Conservation (phyloP, 2,888 invertebrate genomes). For the Eurytoma adleriae region DNA sequence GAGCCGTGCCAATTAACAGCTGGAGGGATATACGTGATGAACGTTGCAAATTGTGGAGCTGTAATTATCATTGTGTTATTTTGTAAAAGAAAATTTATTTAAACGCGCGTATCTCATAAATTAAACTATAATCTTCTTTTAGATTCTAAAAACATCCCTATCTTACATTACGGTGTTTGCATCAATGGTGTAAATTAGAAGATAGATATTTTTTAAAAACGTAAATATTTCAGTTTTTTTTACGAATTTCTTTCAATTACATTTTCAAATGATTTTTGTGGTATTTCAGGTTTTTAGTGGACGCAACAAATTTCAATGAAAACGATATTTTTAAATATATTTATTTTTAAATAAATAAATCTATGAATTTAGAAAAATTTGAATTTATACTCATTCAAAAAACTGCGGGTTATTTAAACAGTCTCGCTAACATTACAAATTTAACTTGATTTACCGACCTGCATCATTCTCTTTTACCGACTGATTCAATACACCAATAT, state of each 20-base stretch:
- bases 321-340: no score
- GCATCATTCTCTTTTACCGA: background rate
- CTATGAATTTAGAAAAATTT: background rate
- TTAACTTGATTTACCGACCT: background rate
- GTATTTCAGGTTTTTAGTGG: no score
- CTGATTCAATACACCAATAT: no score
- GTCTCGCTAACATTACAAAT: background rate
- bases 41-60: conserved; percentile 7
- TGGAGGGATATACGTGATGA: conserved; percentile 8
- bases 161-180: conserved; percentile 27
- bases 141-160: conserved; percentile 8
- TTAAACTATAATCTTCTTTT: background rate
- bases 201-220: no score
- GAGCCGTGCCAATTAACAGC: conserved; percentile 14
- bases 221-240: no score
- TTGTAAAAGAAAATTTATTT: background rate
- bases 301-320: background rate
- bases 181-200: conserved; percentile 3
- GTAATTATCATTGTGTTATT: background rate
- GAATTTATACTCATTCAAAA: background rate
- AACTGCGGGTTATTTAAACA: background rate
- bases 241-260: no score
- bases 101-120: background rate
- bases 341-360: background rate
- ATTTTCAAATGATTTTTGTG: no score